Conservation (phyloP, 2,888 invertebrate species). For the Lasioglossum oenotherae region DNA sequence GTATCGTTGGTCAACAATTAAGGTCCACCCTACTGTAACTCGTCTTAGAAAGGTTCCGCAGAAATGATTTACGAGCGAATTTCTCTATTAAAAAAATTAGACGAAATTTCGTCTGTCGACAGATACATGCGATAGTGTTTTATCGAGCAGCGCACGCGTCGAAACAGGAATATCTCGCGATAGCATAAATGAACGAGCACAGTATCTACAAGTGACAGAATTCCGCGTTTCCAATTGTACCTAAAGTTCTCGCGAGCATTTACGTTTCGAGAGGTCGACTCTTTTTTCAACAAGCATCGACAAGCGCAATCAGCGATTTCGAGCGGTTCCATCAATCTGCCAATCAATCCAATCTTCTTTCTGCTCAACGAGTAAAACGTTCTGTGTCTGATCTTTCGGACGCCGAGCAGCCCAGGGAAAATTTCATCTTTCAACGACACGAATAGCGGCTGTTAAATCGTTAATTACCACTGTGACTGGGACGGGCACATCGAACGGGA, state of each 20-base stretch:
- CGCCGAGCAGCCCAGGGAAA: conserved; percentile 12
- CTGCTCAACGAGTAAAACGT: conserved; percentile 32
- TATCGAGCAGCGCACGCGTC: too few relatives aligned
- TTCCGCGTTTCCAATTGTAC: background rate
- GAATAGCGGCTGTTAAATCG: conserved; percentile 37
- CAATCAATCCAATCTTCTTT: conserved; percentile 51
- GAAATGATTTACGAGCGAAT: background rate
- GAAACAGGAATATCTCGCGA: background rate
- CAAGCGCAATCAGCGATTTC: conserved; percentile 39
- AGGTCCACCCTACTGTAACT: too few relatives aligned
- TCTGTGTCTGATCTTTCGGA: conserved; percentile 41
- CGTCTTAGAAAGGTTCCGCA: background rate
- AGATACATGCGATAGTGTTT: background rate
- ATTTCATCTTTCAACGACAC: conserved; percentile 49
- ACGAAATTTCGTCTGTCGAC: too few relatives aligned
- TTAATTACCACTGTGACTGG: conserved; percentile 40
- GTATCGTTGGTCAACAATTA: too few relatives aligned
- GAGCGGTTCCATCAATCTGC: conserved; percentile 20
- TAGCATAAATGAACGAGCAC: background rate
- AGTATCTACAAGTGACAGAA: background rate
- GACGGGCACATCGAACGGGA: background rate
- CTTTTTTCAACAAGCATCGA: conserved; percentile 21
- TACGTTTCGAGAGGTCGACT: conserved; percentile 23
- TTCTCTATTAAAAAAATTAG: too few relatives aligned
- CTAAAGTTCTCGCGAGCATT: background rate